These are phyloP conservation scores for Physocephala rufipes DNA, from an alignment of 2,888 invertebrate species.

Conservation along the genomic window DNA sequence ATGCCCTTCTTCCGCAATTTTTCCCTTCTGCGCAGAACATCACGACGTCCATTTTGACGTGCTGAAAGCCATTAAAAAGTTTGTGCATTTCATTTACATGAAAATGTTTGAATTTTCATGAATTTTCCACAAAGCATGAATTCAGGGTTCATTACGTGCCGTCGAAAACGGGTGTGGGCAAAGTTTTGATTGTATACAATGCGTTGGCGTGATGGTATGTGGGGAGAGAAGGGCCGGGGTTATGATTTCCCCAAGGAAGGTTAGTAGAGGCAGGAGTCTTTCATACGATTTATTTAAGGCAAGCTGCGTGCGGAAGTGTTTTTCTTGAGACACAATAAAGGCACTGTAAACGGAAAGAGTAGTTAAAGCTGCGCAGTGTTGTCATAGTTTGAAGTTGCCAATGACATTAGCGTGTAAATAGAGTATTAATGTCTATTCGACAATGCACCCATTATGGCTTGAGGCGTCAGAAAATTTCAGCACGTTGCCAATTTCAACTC, in stretches of 20 bases:
- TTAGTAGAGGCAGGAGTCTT: not conserved
- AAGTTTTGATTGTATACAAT: constrained; percentile 16
- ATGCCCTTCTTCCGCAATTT: no score
- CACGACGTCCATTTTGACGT: not conserved
- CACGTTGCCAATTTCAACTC: not conserved
- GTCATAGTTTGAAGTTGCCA: constrained; percentile 7
- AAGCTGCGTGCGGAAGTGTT: not conserved
- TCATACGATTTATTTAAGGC: not conserved
- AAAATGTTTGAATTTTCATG: constrained; percentile 2
- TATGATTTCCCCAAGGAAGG: no score
- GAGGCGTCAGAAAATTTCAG: not conserved
- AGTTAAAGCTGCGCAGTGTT: constrained; percentile 9
- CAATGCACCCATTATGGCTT: not conserved
- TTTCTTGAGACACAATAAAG: not conserved
- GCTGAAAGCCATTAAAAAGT: constrained; percentile 19
- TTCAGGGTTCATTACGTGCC: constrained; percentile 7
- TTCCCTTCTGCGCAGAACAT: no score
- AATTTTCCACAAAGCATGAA: constrained; percentile 13
- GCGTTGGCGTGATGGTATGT: no score
- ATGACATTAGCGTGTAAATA: not conserved
- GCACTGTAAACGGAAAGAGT: not conserved
- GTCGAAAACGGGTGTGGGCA: not conserved
- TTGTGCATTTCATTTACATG: constrained; percentile 11
- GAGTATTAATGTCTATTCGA: not conserved
- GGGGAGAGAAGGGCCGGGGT: no score